A percentile compares a stretch with the other conserved stretches of the same genome.
These are phyloP conservation scores for Notamacropus eugenii DNA, from an alignment of 2,797 vertebrate species.

Conservation along the genomic window DNA sequence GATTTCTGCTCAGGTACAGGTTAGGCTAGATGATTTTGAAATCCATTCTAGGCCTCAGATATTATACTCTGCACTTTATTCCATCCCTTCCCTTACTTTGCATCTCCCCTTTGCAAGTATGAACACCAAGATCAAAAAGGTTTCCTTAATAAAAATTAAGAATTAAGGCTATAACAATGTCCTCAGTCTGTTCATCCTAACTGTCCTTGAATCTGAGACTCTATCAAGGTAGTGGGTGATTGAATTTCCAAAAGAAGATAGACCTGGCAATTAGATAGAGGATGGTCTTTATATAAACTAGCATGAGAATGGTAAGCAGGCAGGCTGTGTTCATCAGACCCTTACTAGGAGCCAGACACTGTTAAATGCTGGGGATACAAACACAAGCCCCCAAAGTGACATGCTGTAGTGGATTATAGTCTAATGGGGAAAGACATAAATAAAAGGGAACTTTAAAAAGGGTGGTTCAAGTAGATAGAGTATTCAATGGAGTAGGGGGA, in stretches of 20 bases:
- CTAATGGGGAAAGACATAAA: neutral
- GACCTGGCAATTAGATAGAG: neutral
- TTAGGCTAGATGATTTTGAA: neutral
- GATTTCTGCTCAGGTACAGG: neutral
- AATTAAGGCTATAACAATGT: neutral
- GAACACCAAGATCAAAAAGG: neutral
- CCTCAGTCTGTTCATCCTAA: neutral
- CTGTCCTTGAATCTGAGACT: neutral
- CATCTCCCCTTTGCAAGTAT: neutral
- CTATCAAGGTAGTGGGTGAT: neutral
- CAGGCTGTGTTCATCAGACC: neutral
- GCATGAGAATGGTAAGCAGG: neutral
- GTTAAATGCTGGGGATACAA: neutral
- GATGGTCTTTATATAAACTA: neutral
- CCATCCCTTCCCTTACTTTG: neutral
- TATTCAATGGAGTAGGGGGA: neutral
- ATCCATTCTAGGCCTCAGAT: neutral
- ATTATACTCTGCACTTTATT: neutral
- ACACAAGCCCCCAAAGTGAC: neutral
- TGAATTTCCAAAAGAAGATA: neutral
- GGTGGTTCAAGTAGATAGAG: neutral
- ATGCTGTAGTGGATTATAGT: neutral
- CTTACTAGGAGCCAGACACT: neutral
- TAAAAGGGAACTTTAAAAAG: neutral
- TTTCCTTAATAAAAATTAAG: neutral